A percentile compares a stretch with the other conserved stretches of the same genome.
phyloP scores from a whole-genome alignment of 2,888 invertebrate genomes.

The Leptopilina myrica region DNA sequence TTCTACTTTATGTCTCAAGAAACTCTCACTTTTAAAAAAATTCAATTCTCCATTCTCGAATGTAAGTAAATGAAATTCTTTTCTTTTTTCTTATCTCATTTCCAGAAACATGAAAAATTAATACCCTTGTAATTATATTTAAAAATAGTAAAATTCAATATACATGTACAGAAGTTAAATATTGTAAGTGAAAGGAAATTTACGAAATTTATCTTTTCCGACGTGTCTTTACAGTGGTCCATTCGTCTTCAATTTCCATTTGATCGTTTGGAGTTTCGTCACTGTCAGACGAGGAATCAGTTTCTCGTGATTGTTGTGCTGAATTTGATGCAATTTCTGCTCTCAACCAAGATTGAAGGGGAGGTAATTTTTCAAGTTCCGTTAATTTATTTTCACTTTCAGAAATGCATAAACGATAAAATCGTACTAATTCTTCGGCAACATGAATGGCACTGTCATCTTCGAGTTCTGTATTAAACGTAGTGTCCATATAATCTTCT shows the following conservation, averaged over 20 bases:
- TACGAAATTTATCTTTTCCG: constrained; percentile 61
- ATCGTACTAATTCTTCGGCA: constrained; percentile 67
- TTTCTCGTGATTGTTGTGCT: not conserved
- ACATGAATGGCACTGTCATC: constrained; percentile 70
- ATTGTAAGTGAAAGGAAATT: not conserved
- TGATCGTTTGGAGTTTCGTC: constrained; percentile 40
- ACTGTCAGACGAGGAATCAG: not conserved
- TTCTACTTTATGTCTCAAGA: not conserved
- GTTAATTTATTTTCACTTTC: constrained; percentile 58
- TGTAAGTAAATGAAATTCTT: not conserved
- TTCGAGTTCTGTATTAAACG: constrained; percentile 68
- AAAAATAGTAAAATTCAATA: too few relatives aligned
- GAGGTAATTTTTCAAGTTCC: constrained; percentile 67
- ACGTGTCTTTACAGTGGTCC: constrained; percentile 67
- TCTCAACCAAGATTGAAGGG: constrained; percentile 67
- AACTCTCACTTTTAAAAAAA: not conserved
- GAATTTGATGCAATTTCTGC: constrained; percentile 43
- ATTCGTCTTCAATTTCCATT: constrained; percentile 65
- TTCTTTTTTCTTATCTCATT: not conserved
- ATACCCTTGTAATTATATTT: too few relatives aligned
- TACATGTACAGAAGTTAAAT: too few relatives aligned
- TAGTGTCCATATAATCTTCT: constrained; percentile 69
- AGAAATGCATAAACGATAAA: constrained; percentile 63
- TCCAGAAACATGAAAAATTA: too few relatives aligned
- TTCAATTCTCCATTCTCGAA: not conserved